Conservation (phyloP, 1,140 invertebrate species). For the Steinernema khuongi region DNA sequence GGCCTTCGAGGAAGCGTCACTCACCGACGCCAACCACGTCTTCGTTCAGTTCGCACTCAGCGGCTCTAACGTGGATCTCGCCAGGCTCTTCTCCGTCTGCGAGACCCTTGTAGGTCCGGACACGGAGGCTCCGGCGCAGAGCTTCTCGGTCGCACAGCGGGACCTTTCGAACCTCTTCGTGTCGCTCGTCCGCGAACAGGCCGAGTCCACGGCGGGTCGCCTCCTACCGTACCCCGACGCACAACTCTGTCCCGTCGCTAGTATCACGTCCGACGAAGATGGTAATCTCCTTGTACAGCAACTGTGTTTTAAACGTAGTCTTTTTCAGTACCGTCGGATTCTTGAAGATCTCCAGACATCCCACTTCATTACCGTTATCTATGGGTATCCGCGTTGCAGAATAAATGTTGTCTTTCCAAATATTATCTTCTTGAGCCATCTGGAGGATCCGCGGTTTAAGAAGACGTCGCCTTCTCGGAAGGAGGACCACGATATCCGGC, state of each 20-base stretch:
- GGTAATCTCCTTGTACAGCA: too few relatives aligned
- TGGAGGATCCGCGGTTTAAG: too few relatives aligned
- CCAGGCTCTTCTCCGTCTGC: background rate
- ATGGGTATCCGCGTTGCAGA: too few relatives aligned
- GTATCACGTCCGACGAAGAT: too few relatives aligned
- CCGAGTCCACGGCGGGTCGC: background rate
- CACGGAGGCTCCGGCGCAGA: background rate
- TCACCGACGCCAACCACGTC: background rate
- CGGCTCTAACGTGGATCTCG: background rate
- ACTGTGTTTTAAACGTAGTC: too few relatives aligned
- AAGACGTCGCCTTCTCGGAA: too few relatives aligned
- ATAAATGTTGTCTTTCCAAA: too few relatives aligned
- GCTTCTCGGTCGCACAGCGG: background rate
- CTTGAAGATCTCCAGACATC: too few relatives aligned
- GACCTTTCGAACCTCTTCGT: background rate
- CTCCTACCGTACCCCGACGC: background rate
- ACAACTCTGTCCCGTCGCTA: background rate
- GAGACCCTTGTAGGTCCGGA: background rate
- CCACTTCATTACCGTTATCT: too few relatives aligned
- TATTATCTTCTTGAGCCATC: too few relatives aligned
- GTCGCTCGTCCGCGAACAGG: background rate
- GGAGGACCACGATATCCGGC: constrained; percentile 38
- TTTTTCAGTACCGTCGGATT: too few relatives aligned
- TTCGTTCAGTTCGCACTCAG: background rate
- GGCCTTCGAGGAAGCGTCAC: background rate